Evolutionary conservation across 2,113 vertebrate species (phyloP), one percentile per base, ranked within the genome.

Genomic region (Pluvialis apricaria): DNA sequence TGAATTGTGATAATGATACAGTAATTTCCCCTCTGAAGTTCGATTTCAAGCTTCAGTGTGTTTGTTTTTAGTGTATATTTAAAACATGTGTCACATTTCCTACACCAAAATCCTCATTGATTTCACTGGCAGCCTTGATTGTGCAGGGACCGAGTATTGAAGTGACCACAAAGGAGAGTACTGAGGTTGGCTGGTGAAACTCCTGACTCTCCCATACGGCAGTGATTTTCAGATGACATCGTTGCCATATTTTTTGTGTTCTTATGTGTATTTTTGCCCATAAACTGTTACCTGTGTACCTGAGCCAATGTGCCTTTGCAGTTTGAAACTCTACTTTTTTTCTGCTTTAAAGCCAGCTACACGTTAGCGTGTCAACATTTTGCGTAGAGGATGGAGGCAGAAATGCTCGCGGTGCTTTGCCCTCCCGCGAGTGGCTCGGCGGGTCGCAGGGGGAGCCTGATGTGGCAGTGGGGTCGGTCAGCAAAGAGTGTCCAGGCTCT

Each of bases 301-400:
- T 45, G 54, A 91, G 72, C 44, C 61, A 10, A 0, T 5, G 44
- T 36, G 40, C 64, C 58, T 77, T 55, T 32, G 60, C 29, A 8
- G 42, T 57, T n/a, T 5, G 69, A 38, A 75, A 31, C 42, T 21
- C 14, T 17, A 0, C 51, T 60, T 10, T 28, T 21, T 44, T n/a
- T 22, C 47, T 62, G 54, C 18, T 31, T 45, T 44, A 16, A n/a
- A 40, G 34, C 36, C 66, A n/a, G 29, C 65, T 18, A 1, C 7
- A 1, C 2, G 1, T 18, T 21, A n/a, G 20, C 6, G 2, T 12
- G 28, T 29, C 3, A 1, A 3, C 42, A 4, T 12, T 34, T 26
- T 19, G 20, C 11, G 2, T 3, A 3, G 26, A 20, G 47, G 40
- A 10, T 1, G 31, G 69, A n/a, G 61, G 25, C 54, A 68, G 76